These are phyloP conservation scores for Lucinisca nassula DNA, from an alignment of 2,888 invertebrate species.

Conservation along the genomic window DNA sequence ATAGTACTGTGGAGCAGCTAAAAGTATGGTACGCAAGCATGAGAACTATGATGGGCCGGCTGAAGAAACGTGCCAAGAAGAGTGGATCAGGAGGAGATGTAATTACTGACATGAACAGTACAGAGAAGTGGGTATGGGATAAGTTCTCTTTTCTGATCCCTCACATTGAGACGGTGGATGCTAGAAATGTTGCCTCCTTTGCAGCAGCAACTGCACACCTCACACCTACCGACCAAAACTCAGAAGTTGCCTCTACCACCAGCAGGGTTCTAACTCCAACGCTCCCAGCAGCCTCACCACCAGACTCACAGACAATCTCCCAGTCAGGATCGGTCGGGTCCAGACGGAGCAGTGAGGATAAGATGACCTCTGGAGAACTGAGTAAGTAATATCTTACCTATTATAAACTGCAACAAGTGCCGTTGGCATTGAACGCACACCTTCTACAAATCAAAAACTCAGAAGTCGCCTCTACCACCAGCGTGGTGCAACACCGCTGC, in stretches of 20 bases:
- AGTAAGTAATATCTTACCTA: too few relatives aligned
- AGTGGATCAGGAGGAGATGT: slow-evolving; percentile 20
- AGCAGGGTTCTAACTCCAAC: slow-evolving; percentile 33
- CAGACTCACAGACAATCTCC: not conserved
- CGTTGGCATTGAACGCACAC: slow-evolving; percentile 22
- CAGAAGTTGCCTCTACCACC: slow-evolving; percentile 41
- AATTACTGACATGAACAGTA: slow-evolving; percentile 25
- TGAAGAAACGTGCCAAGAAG: slow-evolving; percentile 23
- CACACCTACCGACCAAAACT: slow-evolving; percentile 23
- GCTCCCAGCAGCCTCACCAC: slow-evolving; percentile 15
- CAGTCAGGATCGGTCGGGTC: too few relatives aligned
- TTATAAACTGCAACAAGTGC: not conserved
- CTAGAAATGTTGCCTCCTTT: slow-evolving; percentile 42
- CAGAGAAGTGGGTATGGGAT: slow-evolving; percentile 34
- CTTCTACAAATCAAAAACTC: slow-evolving; percentile 28
- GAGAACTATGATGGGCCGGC: slow-evolving; percentile 39
- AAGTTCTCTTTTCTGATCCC: slow-evolving; percentile 25
- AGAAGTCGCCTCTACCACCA: slow-evolving; percentile 40
- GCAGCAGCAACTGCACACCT: slow-evolving; percentile 33
- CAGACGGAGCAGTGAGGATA: too few relatives aligned
- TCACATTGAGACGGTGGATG: slow-evolving; percentile 43
- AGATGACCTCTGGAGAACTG: too few relatives aligned
- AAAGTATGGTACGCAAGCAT: slow-evolving; percentile 31
- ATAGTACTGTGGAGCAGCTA: slow-evolving; percentile 18
- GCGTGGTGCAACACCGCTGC: slow-evolving; percentile 28